Conservation (phyloP, 2,888 invertebrate species). For the Conus canariensis region DNA sequence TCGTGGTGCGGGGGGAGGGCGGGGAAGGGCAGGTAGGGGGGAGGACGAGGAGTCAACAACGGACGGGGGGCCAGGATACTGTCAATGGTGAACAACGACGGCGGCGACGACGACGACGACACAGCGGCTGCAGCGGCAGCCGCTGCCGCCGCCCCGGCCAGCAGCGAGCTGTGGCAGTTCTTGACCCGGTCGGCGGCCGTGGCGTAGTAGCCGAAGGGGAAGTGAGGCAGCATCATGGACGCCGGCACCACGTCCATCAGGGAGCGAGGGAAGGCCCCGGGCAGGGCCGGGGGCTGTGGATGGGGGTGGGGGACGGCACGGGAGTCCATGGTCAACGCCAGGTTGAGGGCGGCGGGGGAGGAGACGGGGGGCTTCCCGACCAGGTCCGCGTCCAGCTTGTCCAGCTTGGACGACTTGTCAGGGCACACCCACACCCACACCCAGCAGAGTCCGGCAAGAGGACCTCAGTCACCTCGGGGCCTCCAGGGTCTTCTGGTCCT, state of each 20-base stretch:
- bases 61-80: conserved; percentile 69
- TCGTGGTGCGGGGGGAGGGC: conserved; percentile 52
- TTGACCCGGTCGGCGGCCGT: conserved; percentile 57
- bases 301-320: conserved; percentile 2
- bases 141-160: conserved; percentile 49
- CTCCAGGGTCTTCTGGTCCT: too few species aligned
- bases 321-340: conserved; percentile 48
- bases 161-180: conserved; percentile 53
- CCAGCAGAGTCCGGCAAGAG: too few species aligned
- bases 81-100: conserved; percentile 67
- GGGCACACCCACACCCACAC: too few species aligned
- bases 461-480: too few species aligned
- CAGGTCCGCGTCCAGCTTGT: neutral
- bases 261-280: conserved; percentile 34
- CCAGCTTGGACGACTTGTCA: neutral
- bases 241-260: conserved; percentile 46
- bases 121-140: conserved; percentile 8
- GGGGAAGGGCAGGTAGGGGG: conserved; percentile 65
- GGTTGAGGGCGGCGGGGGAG: conserved; percentile 44
- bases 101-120: conserved; percentile 48
- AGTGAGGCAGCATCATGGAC: conserved; percentile 53
- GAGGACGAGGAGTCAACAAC: conserved; percentile 57
- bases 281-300: conserved; percentile 12
- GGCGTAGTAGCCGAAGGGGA: conserved; percentile 57
- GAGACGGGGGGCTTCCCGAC: neutral